phyloP scores from a whole-genome alignment of 2,113 vertebrate genomes.

The Lanius ludovicianus region DNA sequence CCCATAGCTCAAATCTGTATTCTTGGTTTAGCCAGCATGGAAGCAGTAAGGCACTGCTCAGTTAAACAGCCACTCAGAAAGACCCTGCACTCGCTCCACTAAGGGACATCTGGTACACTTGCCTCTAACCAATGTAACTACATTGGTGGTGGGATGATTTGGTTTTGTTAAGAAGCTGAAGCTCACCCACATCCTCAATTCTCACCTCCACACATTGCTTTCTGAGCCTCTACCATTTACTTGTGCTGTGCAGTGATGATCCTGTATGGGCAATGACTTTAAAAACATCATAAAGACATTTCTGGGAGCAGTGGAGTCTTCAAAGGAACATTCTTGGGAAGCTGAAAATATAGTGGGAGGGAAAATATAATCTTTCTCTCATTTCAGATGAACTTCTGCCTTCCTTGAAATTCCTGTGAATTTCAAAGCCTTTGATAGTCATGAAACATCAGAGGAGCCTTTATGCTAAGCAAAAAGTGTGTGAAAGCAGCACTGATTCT shows the following conservation, averaged over 20 bases:
- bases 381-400: conserved; percentile 59
- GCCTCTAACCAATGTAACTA: neutral
- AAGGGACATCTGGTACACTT: neutral
- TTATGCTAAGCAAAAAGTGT: conserved; percentile 51
- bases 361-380: conserved; percentile 32
- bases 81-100: rapidly evolving
- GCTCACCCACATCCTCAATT: neutral
- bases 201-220: neutral
- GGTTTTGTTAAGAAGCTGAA: neutral
- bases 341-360: conserved; percentile 36
- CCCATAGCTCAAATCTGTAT: neutral
- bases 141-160: neutral
- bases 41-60: neutral
- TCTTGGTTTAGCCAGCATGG: neutral
- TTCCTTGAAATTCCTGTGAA: conserved; percentile 48
- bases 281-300: neutral
- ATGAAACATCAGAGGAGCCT: conserved; percentile 44
- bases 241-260: neutral
- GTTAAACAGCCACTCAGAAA: neutral
- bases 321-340: conserved; percentile 40
- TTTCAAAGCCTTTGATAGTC: conserved; percentile 55
- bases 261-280: neutral
- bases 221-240: neutral
- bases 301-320: neutral
- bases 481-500: neutral